Conservation (phyloP, 2,113 vertebrate genomes). For the Grammomys dolichurus region DNA sequence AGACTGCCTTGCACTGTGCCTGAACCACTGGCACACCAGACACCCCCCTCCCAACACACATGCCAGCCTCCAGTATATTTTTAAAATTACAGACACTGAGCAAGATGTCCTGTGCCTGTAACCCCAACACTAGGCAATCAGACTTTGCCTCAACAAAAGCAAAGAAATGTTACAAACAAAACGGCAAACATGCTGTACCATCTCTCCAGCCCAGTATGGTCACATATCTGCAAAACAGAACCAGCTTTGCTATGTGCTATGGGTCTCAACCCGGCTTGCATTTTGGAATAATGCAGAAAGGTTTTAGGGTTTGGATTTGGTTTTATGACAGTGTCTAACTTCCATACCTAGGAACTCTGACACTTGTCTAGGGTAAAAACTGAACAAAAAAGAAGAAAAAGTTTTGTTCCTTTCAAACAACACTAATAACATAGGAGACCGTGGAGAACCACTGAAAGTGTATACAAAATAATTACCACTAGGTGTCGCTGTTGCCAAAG, state of each 20-base stretch:
- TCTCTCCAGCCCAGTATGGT: neutral
- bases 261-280: neutral
- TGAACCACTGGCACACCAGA: neutral
- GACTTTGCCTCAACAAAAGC: neutral
- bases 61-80: neutral
- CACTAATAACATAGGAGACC: neutral
- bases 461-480: slow-evolving; percentile 72
- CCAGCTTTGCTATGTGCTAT: neutral
- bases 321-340: neutral
- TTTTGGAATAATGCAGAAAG: neutral
- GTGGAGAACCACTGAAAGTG: neutral
- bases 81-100: neutral
- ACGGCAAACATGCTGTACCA: neutral
- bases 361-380: neutral
- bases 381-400: neutral
- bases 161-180: neutral
- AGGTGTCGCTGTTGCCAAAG: slow-evolving; percentile 84
- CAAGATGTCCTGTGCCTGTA: neutral
- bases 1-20: neutral
- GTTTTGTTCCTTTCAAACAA: neutral
- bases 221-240: neutral
- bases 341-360: neutral
- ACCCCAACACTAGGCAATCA: neutral
- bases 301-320: neutral
- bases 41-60: neutral